Base-by-base conservation (phyloP, 1,140 invertebrate species). In the Drosophila ananassae region DNA sequence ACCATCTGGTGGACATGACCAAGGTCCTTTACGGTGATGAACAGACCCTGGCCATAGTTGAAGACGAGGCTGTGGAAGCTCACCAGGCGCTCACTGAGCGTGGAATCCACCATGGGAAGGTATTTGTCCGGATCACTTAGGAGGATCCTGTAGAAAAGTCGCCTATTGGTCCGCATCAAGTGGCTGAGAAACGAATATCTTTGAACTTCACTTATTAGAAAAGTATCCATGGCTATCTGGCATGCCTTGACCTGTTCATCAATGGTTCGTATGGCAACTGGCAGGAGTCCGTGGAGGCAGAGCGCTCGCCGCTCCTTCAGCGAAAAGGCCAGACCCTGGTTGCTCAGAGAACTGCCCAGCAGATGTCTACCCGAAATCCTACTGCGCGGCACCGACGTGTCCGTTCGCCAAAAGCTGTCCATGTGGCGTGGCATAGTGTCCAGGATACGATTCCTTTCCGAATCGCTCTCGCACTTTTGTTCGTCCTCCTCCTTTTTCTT, bases 1-100 rank as follows among this genome's bases (percentile, higher is more conserved):
- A 98, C 85, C 4, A 98, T 94, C 34, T 97, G 95, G 81, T 96
- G 97, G 3, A 98, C 93, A 92, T 99, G 97, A 6, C 97, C 98
- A 79, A 96, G 96, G 91, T 99, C 99, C 91, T 99, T 95, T 52
- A 99, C 98, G 17, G 97, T 98, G 74, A 99, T 96, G 87, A 98
- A 99, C n/a, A 99, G 93, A 9, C 98, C 98, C 48, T 97, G 28
- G 4, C 22, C 8, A 0, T 8, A 2, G 0, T 3, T 8, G 1
- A 2, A 17, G 0, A 67, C 5, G 7, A 58, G 2, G 10, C 60
- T 24, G 28, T 39, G 77, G 6, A 32, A 12, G 5, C 13, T 32
- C 22, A 97, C 93, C 12, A 98, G 97, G 0, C 98, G 97, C 0
- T 97, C 98, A 0, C 98, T 98, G 0, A 97, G 98, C 91, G 99